Base-by-base conservation (phyloP, 2,113 vertebrate genomes). In the Otis tarda region DNA sequence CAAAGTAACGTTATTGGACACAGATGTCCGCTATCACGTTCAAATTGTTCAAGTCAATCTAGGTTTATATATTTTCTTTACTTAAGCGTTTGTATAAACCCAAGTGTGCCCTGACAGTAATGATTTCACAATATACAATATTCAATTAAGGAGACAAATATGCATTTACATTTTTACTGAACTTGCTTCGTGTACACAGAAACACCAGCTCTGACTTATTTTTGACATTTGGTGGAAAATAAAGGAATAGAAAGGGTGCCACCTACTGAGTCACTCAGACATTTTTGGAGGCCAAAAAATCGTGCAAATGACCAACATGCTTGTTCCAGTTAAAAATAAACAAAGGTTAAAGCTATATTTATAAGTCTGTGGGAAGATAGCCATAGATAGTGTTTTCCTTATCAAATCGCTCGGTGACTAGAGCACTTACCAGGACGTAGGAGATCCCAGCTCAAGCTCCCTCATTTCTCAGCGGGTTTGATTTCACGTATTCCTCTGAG, bases 1-100 rank as follows among this genome's bases (percentile, higher is more conserved):
- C 96, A 97, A 97, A 97, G 97, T 97, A 95, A 96, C 55, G 4
- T 97, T 98, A 98, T 98, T 98, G 97, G 97, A 98, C 95, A 97
- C 98, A 98, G 98, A 98, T 98, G 98, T 98, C 95, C 6, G 41
- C 97, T 98, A 98, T 98, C 97, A 97, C 97, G 91, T 97, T 97
- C 97, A 97, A 97, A 98, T 97, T 97, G 97, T 90, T 97, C 96
- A 91, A 98, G 97, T 98, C 97, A 97, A 97, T 97, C 96, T 91
- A 61, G 89, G 90, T 97, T 97, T 96, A 97, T 97, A 77, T 97
- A 98, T 98, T 97, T 98, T 97, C 95, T 97, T 97, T 97, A 91
- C 95, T 94, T 95, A 96, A 94, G 94, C 82, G 10, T 94, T 97
- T 91, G 25, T 86, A 95, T 97, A 97, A 97, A 96, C 89, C 35